Conservation (phyloP, 2,113 vertebrate species). For the Lepidothrix coronata region DNA sequence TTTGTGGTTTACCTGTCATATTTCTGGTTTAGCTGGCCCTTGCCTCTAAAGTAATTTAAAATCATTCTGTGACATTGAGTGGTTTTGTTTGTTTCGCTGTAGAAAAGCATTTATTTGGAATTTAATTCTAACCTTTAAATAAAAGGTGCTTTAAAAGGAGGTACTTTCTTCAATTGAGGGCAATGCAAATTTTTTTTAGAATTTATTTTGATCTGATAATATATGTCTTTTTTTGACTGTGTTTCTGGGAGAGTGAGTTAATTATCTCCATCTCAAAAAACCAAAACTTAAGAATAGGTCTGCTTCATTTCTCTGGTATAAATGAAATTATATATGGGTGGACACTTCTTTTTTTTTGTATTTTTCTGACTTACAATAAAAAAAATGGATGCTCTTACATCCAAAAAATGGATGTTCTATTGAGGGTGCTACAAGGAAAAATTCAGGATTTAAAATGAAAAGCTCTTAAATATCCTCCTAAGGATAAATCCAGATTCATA, state of each 20-base stretch:
- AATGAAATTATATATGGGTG: not conserved
- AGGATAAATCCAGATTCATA: not conserved
- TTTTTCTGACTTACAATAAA: not conserved
- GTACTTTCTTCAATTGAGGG: rapidly evolving
- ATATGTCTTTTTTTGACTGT: not conserved
- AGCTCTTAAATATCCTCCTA: not conserved
- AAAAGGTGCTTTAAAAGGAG: not conserved
- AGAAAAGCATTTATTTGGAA: not conserved
- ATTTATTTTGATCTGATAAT: not conserved
- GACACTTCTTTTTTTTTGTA: not conserved
- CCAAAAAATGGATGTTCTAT: not conserved
- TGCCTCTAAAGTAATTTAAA: not conserved
- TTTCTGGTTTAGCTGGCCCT: not conserved
- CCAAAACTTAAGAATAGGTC: not conserved
- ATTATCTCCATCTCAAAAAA: not conserved
- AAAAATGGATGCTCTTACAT: too few species aligned
- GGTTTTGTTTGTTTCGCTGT: not conserved
- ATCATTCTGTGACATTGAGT: rapidly evolving
- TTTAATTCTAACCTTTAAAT: not conserved
- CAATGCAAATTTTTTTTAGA: rapidly evolving
- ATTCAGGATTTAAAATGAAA: not conserved
- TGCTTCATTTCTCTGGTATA: not conserved
- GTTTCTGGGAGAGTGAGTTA: not conserved
- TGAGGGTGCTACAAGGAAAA: not conserved
- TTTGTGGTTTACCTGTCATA: not conserved